Base-by-base conservation (phyloP, 35 echinoderm and acorn worm genomes). In the Apostichopus californicus region DNA sequence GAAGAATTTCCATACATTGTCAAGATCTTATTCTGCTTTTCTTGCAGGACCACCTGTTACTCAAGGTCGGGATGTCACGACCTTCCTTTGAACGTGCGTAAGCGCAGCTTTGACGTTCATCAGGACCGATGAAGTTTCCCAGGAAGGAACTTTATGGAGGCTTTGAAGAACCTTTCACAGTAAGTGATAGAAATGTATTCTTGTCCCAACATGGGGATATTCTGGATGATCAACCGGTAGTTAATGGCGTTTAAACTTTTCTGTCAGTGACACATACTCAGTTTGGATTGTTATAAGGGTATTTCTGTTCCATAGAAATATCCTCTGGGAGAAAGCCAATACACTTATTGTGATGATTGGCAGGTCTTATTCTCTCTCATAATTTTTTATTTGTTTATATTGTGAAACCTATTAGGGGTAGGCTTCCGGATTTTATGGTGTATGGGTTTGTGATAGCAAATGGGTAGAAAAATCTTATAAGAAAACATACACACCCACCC, bases 51-150 rank as follows among this genome's bases (percentile, higher is more conserved):
- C 34, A 46, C 34, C 34, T 46, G 34, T 46, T 46, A 46, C 34
- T 46, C 34, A 46, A 46, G 34, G 34, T 46, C 1, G 11, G 11
- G 64, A 68, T 11, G 64, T 68, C 64, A 68, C 64, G 18, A 68
- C 64, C 64, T 68, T 68, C 64, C 64, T 68, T 68, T 68, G 64
- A 68, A 68, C 64, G 64, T 68, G 64, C 63, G 64, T 68, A 68
- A 9, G 8, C 11, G 13, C 11, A 11, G 18, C 64, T 68, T 5
- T 18, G 34, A 46, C 34, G 34, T 46, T 46, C 34, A 46, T 68
- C 64, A 14, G 3, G 6, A 18, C 64, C 17, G 18, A 68, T 0
- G 64, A 14, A 14, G 64, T 68, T 68, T 68, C 64, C 64, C 64
- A 68, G 64, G 11, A 68, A 68, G 5, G 64, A 11, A 68, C 11